phyloP scores from a whole-genome alignment of 2,888 invertebrate genomes.

The Tenthredo notha region DNA sequence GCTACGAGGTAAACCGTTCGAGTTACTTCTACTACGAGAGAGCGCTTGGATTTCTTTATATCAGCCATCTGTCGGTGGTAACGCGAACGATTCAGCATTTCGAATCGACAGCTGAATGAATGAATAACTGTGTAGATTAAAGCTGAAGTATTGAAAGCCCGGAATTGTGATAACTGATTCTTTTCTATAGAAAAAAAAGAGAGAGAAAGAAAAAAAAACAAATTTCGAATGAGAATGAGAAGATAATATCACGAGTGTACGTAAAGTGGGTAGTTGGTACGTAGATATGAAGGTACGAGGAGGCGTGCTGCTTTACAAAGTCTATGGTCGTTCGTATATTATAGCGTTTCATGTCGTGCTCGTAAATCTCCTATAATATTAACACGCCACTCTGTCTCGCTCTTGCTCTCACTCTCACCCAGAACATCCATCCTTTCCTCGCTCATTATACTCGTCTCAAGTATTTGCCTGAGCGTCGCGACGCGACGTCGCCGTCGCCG shows the following conservation, averaged over 20 bases:
- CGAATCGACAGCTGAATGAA: background rate
- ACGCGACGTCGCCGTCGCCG: constrained; percentile 25
- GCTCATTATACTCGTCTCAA: constrained; percentile 44
- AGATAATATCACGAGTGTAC: background rate
- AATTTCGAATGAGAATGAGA: background rate
- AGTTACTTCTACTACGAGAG: background rate
- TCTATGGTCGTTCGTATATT: constrained; percentile 38
- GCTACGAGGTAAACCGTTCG: background rate
- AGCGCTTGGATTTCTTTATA: background rate
- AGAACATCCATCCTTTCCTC: constrained; percentile 39
- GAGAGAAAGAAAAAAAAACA: background rate
- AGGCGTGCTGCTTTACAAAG: constrained; percentile 28
- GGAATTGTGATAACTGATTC: background rate
- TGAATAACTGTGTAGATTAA: too few species aligned
- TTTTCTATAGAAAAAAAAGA: background rate
- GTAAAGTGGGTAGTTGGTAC: background rate
- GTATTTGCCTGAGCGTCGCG: constrained; percentile 42
- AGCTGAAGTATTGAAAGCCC: background rate
- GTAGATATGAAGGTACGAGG: background rate
- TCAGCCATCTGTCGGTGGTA: background rate
- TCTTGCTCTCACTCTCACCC: background rate
- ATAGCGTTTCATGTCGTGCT: constrained; percentile 36
- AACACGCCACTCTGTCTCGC: constrained; percentile 22
- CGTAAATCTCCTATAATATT: constrained; percentile 42
- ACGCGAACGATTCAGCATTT: background rate